A percentile compares a stretch with the other conserved stretches of the same genome.
phyloP scores from a whole-genome alignment of 2,888 invertebrate species.

The Clusia tigrina region DNA sequence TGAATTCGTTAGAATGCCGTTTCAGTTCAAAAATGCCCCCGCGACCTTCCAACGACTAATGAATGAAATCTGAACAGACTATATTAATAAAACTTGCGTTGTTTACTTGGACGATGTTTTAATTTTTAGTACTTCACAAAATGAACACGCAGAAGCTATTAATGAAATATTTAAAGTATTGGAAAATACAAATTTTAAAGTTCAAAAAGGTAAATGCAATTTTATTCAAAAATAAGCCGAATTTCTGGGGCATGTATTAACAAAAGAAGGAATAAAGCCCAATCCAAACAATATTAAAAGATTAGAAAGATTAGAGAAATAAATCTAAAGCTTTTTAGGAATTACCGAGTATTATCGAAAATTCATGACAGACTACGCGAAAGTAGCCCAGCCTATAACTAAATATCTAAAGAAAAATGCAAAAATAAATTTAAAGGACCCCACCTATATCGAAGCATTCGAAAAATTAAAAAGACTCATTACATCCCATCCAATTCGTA shows the following conservation, averaged over 20 bases:
- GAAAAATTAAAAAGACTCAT: too few relatives aligned
- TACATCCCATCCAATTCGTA: slow-evolving; percentile 1
- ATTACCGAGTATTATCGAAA: not conserved
- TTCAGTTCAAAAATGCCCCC: slow-evolving; percentile 12
- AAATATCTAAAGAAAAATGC: not conserved
- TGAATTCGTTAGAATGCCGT: slow-evolving; percentile 11
- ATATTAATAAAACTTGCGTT: slow-evolving; percentile 1
- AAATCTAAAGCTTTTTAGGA: not conserved
- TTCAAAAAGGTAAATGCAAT: slow-evolving; percentile 9
- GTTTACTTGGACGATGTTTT: not conserved
- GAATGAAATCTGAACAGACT: not conserved
- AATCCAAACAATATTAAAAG: not conserved
- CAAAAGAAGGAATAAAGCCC: slow-evolving; percentile 11
- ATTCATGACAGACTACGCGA: not conserved
- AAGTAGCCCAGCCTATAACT: not conserved
- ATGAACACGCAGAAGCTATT: not conserved
- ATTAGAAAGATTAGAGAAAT: not conserved
- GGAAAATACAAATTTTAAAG: not conserved
- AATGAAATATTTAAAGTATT: not conserved
- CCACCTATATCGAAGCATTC: slow-evolving; percentile 14
- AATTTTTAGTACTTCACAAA: not conserved
- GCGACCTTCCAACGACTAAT: slow-evolving; percentile 4
- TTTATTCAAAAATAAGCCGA: slow-evolving; percentile 11
- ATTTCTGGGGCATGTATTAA: slow-evolving; percentile 14
- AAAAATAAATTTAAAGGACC: slow-evolving; percentile 16